A percentile compares a stretch with the other conserved stretches of the same genome.
Conservation (phyloP, 37 sponge, comb jelly and placozoan species). For the Sycon ciliatum region DNA sequence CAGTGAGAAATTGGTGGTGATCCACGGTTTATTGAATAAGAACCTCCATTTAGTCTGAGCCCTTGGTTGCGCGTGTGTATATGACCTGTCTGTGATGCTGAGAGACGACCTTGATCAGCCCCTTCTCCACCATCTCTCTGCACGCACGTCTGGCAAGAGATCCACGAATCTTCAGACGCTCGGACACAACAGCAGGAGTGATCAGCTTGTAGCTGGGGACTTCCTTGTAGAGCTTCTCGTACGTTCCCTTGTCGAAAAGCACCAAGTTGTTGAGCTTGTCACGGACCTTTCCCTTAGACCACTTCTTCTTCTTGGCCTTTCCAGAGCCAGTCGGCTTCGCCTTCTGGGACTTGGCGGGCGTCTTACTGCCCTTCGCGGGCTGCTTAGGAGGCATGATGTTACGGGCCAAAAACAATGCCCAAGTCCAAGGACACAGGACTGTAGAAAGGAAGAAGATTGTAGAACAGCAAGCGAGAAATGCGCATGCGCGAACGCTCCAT, state of each 20-base stretch:
- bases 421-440: too few relatives aligned
- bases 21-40: too few relatives aligned
- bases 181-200: constrained; percentile 87
- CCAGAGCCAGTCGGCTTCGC: constrained; percentile 49
- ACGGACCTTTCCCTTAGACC: constrained; percentile 94
- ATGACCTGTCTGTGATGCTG: constrained; percentile 39
- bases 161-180: constrained; percentile 81
- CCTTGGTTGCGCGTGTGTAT: constrained; percentile 49
- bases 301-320: constrained; percentile 92
- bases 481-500: too few relatives aligned
- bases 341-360: too few relatives aligned
- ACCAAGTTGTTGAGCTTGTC: constrained; percentile 91
- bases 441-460: too few relatives aligned
- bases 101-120: constrained; percentile 59
- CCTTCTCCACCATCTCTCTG: constrained; percentile 68
- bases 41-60: too few relatives aligned
- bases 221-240: constrained; percentile 88
- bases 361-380: too few relatives aligned
- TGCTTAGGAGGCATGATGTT: too few relatives aligned
- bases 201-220: constrained; percentile 94
- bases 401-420: too few relatives aligned
- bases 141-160: constrained; percentile 76
- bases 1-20: too few relatives aligned
- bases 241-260: constrained; percentile 83
- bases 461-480: too few relatives aligned